Percentiles rank a stretch among this genome's conserved stretches.
Conservation (phyloP, 2,797 vertebrate species). For the Hephaestus fuliginosus region DNA sequence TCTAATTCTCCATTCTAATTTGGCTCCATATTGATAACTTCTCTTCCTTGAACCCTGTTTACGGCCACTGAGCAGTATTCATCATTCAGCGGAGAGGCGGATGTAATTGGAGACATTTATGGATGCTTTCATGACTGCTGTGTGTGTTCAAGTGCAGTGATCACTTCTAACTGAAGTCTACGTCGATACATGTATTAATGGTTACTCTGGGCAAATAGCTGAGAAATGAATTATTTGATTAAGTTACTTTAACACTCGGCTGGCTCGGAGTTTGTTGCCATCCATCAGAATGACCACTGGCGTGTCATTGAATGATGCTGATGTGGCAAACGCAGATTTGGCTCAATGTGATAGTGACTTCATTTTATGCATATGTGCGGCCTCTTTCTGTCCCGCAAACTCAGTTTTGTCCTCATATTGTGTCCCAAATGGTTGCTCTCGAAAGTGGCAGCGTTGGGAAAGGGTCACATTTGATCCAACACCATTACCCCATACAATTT, state of each 20-base stretch:
- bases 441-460: slow-evolving; percentile 34
- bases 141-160: slow-evolving; percentile 32
- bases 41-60: slow-evolving; percentile 45
- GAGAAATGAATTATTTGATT: slow-evolving; percentile 76
- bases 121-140: slow-evolving; percentile 44
- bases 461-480: slow-evolving; percentile 63
- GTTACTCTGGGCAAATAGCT: slow-evolving; percentile 51
- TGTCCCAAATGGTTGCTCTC: slow-evolving; percentile 42
- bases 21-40: slow-evolving; percentile 80
- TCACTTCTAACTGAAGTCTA: slow-evolving; percentile 54
- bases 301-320: slow-evolving; percentile 42
- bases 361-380: background rate
- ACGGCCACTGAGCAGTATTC: slow-evolving; percentile 44
- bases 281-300: slow-evolving; percentile 62
- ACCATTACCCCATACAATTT: slow-evolving; percentile 51
- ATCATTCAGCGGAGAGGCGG: slow-evolving; percentile 49
- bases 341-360: slow-evolving; percentile 40
- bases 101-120: slow-evolving; percentile 63
- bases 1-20: slow-evolving; percentile 84
- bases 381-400: slow-evolving; percentile 29
- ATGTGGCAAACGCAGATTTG: slow-evolving; percentile 26
- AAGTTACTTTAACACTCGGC: slow-evolving; percentile 64
- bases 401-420: slow-evolving; percentile 35
- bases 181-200: slow-evolving; percentile 68
- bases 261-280: slow-evolving; percentile 45